These are phyloP conservation scores for Acanthurus lineatus DNA, from an alignment of 2,797 vertebrate genomes.

Conservation along the genomic window DNA sequence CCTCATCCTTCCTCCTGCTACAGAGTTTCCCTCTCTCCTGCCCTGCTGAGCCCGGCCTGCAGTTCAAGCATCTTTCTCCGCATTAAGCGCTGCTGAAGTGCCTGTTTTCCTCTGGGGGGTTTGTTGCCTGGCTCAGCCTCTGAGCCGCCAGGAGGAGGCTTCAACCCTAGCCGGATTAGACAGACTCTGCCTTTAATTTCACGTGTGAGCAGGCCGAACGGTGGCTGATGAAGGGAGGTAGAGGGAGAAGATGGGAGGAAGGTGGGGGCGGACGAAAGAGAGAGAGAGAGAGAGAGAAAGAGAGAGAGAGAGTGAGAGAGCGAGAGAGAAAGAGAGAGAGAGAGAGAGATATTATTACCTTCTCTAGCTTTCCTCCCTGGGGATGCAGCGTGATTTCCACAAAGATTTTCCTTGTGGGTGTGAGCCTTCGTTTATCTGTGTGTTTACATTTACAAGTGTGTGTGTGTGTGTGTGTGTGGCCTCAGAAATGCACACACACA, in stretches of 20 bases:
- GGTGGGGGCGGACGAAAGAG: constrained; percentile 10
- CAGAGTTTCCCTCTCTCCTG: constrained; percentile 16
- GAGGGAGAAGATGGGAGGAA: constrained; percentile 59
- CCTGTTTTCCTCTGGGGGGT: constrained; percentile 59
- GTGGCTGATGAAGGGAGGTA: constrained; percentile 66
- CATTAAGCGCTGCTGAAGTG: constrained; percentile 70
- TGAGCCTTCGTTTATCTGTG: constrained; percentile 58
- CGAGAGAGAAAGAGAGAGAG: background rate
- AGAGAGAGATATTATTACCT: constrained; percentile 64
- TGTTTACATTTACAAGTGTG: constrained; percentile 55
- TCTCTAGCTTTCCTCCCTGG: constrained; percentile 63
- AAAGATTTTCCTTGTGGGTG: constrained; percentile 69
- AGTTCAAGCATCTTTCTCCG: constrained; percentile 54
- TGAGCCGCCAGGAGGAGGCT: constrained; percentile 58
- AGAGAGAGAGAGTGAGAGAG: constrained; percentile 2
- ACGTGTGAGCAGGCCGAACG: constrained; percentile 82
- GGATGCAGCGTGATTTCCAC: constrained; percentile 73
- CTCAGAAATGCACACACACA: constrained; percentile 59
- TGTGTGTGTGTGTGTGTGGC: constrained; percentile 27
- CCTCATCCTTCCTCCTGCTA: background rate
- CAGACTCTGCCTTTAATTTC: constrained; percentile 87
- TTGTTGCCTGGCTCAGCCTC: constrained; percentile 53
- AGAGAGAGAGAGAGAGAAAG: background rate
- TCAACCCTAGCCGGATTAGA: constrained; percentile 77
- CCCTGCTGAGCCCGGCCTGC: constrained; percentile 33